Evolutionary conservation across 2,113 vertebrate genomes (phyloP), one percentile per base, ranked within the genome.

Genomic region (Hydrolagus affinis): DNA sequence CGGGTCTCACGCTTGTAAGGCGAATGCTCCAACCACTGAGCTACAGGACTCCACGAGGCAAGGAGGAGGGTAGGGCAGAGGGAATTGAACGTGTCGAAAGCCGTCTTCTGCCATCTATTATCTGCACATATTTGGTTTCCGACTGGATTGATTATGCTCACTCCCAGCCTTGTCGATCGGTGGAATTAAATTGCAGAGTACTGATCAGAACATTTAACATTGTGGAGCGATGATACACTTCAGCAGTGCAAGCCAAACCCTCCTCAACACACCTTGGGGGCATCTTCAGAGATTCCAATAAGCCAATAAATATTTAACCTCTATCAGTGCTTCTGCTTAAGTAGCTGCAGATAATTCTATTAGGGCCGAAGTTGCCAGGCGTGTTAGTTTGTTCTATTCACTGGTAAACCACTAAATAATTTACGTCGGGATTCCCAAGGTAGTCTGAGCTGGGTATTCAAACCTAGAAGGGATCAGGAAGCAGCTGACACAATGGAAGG

Each of bases 281-380:
- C 11, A 62, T 62, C 78, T 66, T 83, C 12, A 83, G 25, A 83
- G 76, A 80, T 25, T 64, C 64, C 59, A 80, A 64, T 80, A 80
- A 80, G 62, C 78, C 25, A 64, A 32, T 83, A 83, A 83, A 66
- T 83, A 68, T 83, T 83, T 83, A 83, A 83, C 78, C 78, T 83
- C 78, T 66, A 83, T 83, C 78, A 83, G 78, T 83, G 62, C 66
- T 83, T 66, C 78, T 66, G 78, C 62, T 68, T 83, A 83, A 83
- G 66, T 32, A 21, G 78, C 78, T 28, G 66, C 78, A 68, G 78
- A 83, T 66, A 66, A 30, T 83, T 66, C 78, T 56, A 68, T 66
- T 83, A 19, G 30, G 44, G 25, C 25, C 60, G 66, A 17, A 60
- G 66, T 66, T 66, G 66, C 60, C 19, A 11, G 25, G 62, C 60